Base-by-base conservation (phyloP, 2,888 invertebrate species). In the Luperina testacea region DNA sequence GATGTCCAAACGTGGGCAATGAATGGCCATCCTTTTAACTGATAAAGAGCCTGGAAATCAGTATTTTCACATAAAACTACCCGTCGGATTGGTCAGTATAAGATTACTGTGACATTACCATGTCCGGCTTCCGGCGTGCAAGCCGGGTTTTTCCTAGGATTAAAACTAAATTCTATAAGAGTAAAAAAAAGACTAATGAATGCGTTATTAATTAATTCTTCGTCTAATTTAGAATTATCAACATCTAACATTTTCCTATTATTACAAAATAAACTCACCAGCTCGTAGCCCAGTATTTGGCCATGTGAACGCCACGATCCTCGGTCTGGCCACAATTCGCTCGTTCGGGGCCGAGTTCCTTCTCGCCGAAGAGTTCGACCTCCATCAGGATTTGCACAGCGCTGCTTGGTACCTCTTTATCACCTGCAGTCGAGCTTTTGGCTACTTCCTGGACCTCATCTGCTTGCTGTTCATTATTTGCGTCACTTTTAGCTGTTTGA, bases 201-300 rank as follows among this genome's bases (percentile, higher is more conserved):
- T 45, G 6, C 15, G 24, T 61, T 32, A 32, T 1, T 32, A 32
- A 11, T 1, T 27, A 68, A 3, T 69, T 38, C 57, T 70, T 38
- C 24, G 24, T 71, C 11, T 38, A 24, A 32, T 27, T 78, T 61
- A 24, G 0, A 3, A 72, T 17, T 20, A 20, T 17, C 24, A 17
- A 38, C 9, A 51, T 32, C 5, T 24, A 75, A 81, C 3, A 5
- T 61, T 48, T 32, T 27, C 32, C n/a, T n/a, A 32, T 27, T 72
- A 70, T n/a, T 20, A 53, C 8, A 70, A 79, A 64, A 53, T 63
- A n/a, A 51, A 65, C 73, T 83, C 67, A 75, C 75, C 95, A 98
- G 98, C 98, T 87, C 97, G 98, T 77, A 98, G 98, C 90, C 99
- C 99, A 1, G 98, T 99, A 0, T 99, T 98, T 92, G 97, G 98